Evolutionary conservation across 2,113 vertebrate species (phyloP), one percentile per base, ranked within the genome.

Genomic region (Rattus rattus): DNA sequence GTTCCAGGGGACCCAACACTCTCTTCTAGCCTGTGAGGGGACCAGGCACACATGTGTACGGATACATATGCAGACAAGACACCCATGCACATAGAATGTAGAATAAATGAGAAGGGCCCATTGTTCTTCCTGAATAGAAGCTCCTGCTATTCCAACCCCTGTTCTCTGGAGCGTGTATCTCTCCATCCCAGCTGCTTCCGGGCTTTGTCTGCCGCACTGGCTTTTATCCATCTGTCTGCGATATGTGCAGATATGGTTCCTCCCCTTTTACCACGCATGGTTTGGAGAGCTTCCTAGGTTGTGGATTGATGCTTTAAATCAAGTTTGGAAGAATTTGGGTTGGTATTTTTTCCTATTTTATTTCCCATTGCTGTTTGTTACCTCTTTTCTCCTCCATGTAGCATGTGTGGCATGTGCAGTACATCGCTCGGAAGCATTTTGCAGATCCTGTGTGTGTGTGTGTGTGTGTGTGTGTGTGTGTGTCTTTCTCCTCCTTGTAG

Each of bases 291-390:
- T 75, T 88, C 36, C 81, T 56, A 4, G 33, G 65, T 56, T 56
- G 12, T 79, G 47, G 43, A 77, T 73, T 92, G 65, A 56, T 75
- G 36, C 75, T 92, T 94, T 83, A 65, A 87, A 47, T 90, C 28
- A 87, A 70, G 81, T 93, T 77, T 61, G 26, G 76, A 69, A 92
- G 80, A 61, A 11, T 56, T 69, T 20, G 28, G n/a, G 26, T 14
- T 43, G 56, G 6, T 36, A 24, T 52, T 28, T 80, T 87, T 63
- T 47, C 14, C 14, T 36, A 9, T 47, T 39, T 94, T 75, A 49
- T 69, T 49, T 61, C 39, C 36, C 3, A 52, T 76, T 3, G 43
- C 47, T 61, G 20, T 61, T 7, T 61, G 20, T 61, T 7, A 9
- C 49, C 26, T 65, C 16, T 5, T 49, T 86, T 86, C 83, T 49